Evolutionary conservation across 2,888 invertebrate genomes (phyloP).

Genomic region (Conops quadrifasciatus): DNA sequence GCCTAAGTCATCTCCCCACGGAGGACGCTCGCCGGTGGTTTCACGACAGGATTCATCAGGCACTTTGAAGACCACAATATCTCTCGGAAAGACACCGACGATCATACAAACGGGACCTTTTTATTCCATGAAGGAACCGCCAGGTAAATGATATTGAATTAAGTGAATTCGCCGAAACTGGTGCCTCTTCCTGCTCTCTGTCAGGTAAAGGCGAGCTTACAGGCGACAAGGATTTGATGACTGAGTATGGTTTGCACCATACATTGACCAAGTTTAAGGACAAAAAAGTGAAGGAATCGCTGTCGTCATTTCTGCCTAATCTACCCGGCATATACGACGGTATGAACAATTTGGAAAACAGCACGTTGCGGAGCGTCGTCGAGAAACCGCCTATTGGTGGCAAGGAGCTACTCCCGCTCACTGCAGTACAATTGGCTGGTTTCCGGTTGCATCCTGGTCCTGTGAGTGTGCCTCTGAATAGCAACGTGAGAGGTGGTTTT

Average conservation of each 20-base stretch:
- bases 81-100: slow-evolving; percentile 94
- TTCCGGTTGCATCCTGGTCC: slow-evolving; percentile 96
- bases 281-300: slow-evolving; percentile 92
- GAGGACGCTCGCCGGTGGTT: slow-evolving; percentile 93
- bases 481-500: neutral
- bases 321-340: slow-evolving; percentile 95
- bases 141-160: slow-evolving; percentile 70
- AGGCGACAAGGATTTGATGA: slow-evolving; percentile 96
- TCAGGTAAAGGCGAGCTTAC: slow-evolving; percentile 90
- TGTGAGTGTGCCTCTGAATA: slow-evolving; percentile 48
- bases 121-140: slow-evolving; percentile 97
- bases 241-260: slow-evolving; percentile 94
- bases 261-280: slow-evolving; percentile 98
- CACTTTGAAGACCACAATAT: slow-evolving; percentile 96
- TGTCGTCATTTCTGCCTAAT: slow-evolving; percentile 94
- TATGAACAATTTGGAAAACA: slow-evolving; percentile 82
- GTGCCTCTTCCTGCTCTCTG: neutral
- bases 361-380: slow-evolving; percentile 91
- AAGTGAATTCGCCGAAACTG: neutral
- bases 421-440: slow-evolving; percentile 88
- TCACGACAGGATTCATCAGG: slow-evolving; percentile 97
- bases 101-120: slow-evolving; percentile 98
- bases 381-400: slow-evolving; percentile 95
- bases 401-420: slow-evolving; percentile 86
- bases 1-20: slow-evolving; percentile 95